Evolutionary conservation across 2,113 vertebrate genomes (phyloP).

Genomic region (Ctenodactylus gundi): DNA sequence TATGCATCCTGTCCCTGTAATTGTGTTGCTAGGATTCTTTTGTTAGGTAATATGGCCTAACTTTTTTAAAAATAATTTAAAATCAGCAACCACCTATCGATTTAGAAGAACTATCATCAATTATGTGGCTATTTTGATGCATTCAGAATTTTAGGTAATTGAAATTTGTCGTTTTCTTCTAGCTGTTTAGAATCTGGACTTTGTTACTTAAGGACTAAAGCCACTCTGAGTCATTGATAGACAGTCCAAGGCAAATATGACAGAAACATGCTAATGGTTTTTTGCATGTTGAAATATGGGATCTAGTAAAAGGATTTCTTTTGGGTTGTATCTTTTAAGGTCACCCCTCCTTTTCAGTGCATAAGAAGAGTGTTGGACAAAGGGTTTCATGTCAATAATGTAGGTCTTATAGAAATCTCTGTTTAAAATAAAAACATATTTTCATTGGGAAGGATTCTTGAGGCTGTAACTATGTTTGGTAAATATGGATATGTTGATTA

Average conservation of each 20-base stretch:
- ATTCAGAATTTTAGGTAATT: conserved; percentile 7
- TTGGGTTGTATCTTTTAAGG: neutral
- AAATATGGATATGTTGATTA: neutral
- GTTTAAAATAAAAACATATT: neutral
- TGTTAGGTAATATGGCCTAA: neutral
- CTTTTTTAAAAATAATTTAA: conserved; percentile 5
- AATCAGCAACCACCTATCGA: neutral
- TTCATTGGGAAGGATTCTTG: neutral
- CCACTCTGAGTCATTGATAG: neutral
- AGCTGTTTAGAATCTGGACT: neutral
- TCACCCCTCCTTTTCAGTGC: neutral
- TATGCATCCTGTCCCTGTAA: neutral
- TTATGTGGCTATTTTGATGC: neutral
- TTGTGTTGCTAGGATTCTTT: neutral
- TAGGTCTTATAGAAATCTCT: neutral
- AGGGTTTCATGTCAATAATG: neutral
- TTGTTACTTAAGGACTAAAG: neutral
- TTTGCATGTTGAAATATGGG: neutral
- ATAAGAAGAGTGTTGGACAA: neutral
- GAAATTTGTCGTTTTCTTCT: neutral
- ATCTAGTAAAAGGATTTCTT: neutral
- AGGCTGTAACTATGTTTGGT: neutral
- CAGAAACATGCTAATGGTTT: neutral
- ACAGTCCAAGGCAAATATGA: neutral
- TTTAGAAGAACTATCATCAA: neutral